These are phyloP conservation scores for Hippocampus kuda DNA, from an alignment of 2,797 vertebrate species.

Conservation along the genomic window DNA sequence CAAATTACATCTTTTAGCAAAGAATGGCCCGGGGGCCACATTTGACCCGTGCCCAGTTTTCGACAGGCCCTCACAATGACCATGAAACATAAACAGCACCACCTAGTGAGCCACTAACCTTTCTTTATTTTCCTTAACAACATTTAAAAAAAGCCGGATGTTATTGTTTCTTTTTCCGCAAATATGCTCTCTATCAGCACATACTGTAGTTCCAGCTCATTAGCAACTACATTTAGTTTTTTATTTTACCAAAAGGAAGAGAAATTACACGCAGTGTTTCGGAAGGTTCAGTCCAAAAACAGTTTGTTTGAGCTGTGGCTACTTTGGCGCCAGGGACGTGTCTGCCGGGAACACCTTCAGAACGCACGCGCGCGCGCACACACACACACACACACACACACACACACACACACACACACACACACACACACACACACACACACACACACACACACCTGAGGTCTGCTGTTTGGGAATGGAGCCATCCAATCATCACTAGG, in stretches of 20 bases:
- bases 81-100: neutral
- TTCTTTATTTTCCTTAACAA: neutral
- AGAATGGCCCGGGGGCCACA: neutral
- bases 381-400: constrained; percentile 14
- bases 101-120: neutral
- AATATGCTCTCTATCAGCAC: constrained; percentile 31
- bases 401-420: constrained; percentile 19
- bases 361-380: constrained; percentile 18
- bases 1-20: neutral
- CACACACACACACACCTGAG: constrained; percentile 47
- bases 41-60: too few species aligned
- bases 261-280: constrained; percentile 37
- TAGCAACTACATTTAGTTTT: constrained; percentile 51
- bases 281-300: constrained; percentile 43
- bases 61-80: too few species aligned
- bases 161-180: constrained; percentile 33
- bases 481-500: constrained; percentile 44
- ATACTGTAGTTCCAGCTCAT: constrained; percentile 53
- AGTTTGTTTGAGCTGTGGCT: constrained; percentile 61
- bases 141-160: constrained; percentile 11
- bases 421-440: constrained; percentile 16
- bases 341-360: constrained; percentile 55
- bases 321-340: constrained; percentile 48
- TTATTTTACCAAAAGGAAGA: constrained; percentile 32
- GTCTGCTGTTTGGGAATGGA: constrained; percentile 30